These are phyloP conservation scores for Microcaecilia unicolor DNA, from an alignment of 2,797 vertebrate genomes.

Conservation along the genomic window DNA sequence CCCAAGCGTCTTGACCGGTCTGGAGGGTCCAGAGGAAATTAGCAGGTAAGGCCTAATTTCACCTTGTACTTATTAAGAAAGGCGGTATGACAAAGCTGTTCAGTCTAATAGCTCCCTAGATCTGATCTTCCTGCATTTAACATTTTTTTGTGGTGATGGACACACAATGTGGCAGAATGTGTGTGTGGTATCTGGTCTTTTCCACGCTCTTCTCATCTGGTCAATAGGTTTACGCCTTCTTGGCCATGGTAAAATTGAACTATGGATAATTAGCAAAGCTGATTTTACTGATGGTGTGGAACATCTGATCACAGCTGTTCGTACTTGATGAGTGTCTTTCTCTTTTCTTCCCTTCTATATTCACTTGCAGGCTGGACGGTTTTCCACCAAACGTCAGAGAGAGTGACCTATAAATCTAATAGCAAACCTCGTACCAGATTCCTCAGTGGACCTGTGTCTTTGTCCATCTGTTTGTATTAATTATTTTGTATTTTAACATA, in stretches of 20 bases:
- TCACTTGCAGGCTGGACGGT: constrained; percentile 95
- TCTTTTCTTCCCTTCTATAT: constrained; percentile 78
- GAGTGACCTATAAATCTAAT: constrained; percentile 97
- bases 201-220: constrained; percentile 49
- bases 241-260: constrained; percentile 56
- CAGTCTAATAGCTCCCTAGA: constrained; percentile 2
- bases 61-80: too few relatives aligned
- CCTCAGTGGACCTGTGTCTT: constrained; percentile 99
- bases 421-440: constrained; percentile 99
- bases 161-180: constrained; percentile 35
- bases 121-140: constrained; percentile 25
- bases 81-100: too few relatives aligned
- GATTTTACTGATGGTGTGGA: constrained; percentile 63
- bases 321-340: constrained; percentile 73
- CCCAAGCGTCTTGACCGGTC: too few relatives aligned
- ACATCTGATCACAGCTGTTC: constrained; percentile 52
- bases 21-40: too few relatives aligned
- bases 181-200: constrained; percentile 37
- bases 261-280: constrained; percentile 59
- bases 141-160: too few relatives aligned
- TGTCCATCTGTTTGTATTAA: constrained; percentile 99
- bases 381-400: constrained; percentile 89
- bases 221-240: constrained; percentile 50
- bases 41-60: too few relatives aligned
- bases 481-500: constrained; percentile 83